Conservation (phyloP, 30 jellyfish, hydroid and myxozoan genomes). For the Cassiopea andromeda region DNA sequence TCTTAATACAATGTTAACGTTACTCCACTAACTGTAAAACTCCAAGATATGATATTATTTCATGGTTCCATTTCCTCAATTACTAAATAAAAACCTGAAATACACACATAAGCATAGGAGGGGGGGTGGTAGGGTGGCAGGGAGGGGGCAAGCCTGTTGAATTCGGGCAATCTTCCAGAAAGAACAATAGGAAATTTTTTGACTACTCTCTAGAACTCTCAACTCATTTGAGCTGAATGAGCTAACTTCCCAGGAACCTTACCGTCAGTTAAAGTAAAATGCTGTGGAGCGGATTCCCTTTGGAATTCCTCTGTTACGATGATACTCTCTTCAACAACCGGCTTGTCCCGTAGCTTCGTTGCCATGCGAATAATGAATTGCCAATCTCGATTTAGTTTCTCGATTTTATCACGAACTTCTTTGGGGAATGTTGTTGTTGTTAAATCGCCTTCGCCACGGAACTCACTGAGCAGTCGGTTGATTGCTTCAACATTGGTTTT, state of each 20-base stretch:
- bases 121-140: too few relatives aligned
- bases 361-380: slow-evolving; percentile 89
- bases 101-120: too few relatives aligned
- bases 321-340: slow-evolving; percentile 69
- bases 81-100: too few relatives aligned
- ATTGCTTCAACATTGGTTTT: slow-evolving; percentile 90
- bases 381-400: slow-evolving; percentile 89
- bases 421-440: slow-evolving; percentile 91
- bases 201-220: too few relatives aligned
- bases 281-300: slow-evolving; percentile 69
- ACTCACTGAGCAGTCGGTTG: slow-evolving; percentile 76
- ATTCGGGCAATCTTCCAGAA: too few relatives aligned
- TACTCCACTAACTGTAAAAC: too few relatives aligned
- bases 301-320: slow-evolving; percentile 80
- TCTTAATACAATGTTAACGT: too few relatives aligned
- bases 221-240: too few relatives aligned
- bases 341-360: slow-evolving; percentile 62
- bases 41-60: too few relatives aligned
- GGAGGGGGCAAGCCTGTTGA: too few relatives aligned
- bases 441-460: slow-evolving; percentile 91
- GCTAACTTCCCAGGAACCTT: neutral
- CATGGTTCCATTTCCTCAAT: too few relatives aligned
- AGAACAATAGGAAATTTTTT: too few relatives aligned
- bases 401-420: slow-evolving; percentile 94
- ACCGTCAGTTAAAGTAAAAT: slow-evolving; percentile 67